phyloP scores from a whole-genome alignment of 2,888 invertebrate species.

The Drosophila incognita region DNA sequence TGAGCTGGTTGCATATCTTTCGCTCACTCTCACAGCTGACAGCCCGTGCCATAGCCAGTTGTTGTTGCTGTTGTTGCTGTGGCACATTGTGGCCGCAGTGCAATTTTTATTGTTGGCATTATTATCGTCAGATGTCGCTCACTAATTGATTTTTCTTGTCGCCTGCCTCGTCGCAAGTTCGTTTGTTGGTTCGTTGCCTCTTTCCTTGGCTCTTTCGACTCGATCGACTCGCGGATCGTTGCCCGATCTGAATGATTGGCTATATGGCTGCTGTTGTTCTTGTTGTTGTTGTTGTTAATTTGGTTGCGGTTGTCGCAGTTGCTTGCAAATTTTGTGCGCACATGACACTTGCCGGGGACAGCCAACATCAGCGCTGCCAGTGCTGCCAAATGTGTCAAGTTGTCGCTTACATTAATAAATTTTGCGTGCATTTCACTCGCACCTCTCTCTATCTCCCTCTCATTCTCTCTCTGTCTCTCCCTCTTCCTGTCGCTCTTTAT shows the following conservation, averaged over 20 bases:
- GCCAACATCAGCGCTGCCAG: conserved; percentile 76
- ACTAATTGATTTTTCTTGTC: conserved; percentile 86
- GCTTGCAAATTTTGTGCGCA: conserved; percentile 77
- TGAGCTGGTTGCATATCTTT: conserved; percentile 23
- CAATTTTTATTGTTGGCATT: conserved; percentile 82
- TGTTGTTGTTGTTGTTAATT: conserved; percentile 48
- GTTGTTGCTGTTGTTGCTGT: conserved; percentile 21
- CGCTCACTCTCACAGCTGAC: conserved; percentile 13
- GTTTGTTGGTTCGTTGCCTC: conserved; percentile 32
- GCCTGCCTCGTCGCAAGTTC: conserved; percentile 77
- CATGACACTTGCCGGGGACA: conserved; percentile 74
- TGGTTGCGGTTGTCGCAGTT: conserved; percentile 62
- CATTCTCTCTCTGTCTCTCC: background rate
- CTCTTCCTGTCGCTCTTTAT: background rate
- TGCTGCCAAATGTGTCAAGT: conserved; percentile 80
- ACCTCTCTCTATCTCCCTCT: background rate
- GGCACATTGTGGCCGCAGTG: conserved; percentile 47
- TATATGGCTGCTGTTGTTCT: conserved; percentile 11
- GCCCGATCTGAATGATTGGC: conserved; percentile 74
- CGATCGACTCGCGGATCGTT: conserved; percentile 54
- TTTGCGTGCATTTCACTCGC: conserved; percentile 60
- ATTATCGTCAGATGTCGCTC: conserved; percentile 85
- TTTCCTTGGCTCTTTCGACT: conserved; percentile 8
- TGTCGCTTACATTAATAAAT: conserved; percentile 73
- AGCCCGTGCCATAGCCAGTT: conserved; percentile 24